Percentiles rank a stretch among this genome's conserved stretches.
Conservation (phyloP, 2,113 vertebrate genomes). For the Bufo gargarizans region DNA sequence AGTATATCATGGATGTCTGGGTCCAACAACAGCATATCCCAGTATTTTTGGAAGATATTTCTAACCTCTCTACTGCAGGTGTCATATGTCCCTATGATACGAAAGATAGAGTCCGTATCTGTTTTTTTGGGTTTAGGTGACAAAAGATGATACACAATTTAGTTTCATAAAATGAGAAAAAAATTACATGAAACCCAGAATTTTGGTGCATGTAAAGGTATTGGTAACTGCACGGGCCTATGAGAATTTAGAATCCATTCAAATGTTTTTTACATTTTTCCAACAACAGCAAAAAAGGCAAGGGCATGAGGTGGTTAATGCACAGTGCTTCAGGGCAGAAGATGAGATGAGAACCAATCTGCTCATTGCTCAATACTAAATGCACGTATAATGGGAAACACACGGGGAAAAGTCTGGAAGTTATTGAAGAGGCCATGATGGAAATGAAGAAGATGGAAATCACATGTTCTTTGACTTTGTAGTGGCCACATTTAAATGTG, state of each 20-base stretch:
- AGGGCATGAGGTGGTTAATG: not conserved
- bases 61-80: no score
- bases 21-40: no score
- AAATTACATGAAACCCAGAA: no score
- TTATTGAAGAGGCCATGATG: not conserved
- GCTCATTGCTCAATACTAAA: slow-evolving; percentile 40
- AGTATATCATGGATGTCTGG: no score
- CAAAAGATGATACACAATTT: no score
- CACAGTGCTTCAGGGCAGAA: not conserved
- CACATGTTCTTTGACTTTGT: slow-evolving; percentile 10
- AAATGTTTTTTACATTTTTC: not conserved
- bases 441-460: not conserved
- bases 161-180: no score
- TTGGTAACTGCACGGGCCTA: no score
- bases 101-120: no score
- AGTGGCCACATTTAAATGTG: not conserved
- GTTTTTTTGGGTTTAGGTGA: no score
- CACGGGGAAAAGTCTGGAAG: slow-evolving; percentile 16
- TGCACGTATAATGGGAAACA: slow-evolving; percentile 32
- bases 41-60: no score
- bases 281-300: not conserved
- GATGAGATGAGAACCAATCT: not conserved
- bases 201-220: no score
- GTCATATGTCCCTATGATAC: no score
- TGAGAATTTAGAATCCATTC: not conserved